Base-by-base conservation (phyloP, 2,888 invertebrate species). In the Notodonta ziczac region DNA sequence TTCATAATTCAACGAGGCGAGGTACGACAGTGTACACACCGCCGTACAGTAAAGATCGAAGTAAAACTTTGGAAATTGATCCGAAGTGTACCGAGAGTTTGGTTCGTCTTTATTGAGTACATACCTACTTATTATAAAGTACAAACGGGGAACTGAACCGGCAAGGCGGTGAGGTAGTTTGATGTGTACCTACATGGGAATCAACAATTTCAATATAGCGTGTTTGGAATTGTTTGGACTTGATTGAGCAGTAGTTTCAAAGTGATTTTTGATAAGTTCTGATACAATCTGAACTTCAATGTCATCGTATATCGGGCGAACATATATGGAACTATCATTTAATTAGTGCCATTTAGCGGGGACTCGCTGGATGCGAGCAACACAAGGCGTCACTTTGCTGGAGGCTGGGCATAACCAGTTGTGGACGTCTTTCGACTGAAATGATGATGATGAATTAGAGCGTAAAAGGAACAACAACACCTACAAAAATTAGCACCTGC, bases 51-150 rank as follows among this genome's bases (percentile, higher is more conserved):
- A 78, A 82, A 82, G 85, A 87, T 85, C 82, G 87, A 84, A 86
- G 86, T 81, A 80, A 82, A 89, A 90, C 85, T 90, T 90, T 77
- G 78, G 82, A 85, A 87, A 89, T 89, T 87, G 88, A 89, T 88
- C 87, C 83, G 75, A 73, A 84, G 86, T 84, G 76, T 81, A 78
- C 81, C 65, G 73, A 80, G 81, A 82, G 81, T 81, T 84, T 61
- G 74, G 72, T 72, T 78, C 82, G 73, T 78, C 81, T 74, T 73
- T 70, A 69, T 75, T 69, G 65, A 73, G 70, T 77, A 73, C 67
- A 66, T 74, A 74, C 67, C 69, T 70, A 73, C 69, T 72, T 70
- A 75, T 72, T 68, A 67, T 73, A 61, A 70, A 74, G 14, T 75
- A 63, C 60, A 72, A 59, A 55, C 69, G 53, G 58, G 63, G 59